Conservation (phyloP, 2,797 vertebrate genomes). For the Macropodus opercularis region DNA sequence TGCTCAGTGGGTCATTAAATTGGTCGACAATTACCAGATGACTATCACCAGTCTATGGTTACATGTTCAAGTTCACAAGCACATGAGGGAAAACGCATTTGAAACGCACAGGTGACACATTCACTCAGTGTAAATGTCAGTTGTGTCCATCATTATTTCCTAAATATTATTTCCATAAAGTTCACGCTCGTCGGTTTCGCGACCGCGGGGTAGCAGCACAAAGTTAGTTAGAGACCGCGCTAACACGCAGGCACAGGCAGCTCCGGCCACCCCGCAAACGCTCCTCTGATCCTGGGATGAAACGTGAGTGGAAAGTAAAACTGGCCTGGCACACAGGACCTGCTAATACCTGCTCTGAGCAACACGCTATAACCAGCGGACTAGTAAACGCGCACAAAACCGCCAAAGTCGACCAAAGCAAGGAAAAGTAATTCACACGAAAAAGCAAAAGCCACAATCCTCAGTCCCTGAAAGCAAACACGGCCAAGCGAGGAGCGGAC, state of each 20-base stretch:
- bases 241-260: constrained; percentile 60
- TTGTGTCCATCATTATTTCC: background rate
- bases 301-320: constrained; percentile 87
- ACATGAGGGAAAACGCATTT: background rate
- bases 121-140: background rate
- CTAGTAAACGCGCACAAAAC: constrained; percentile 5
- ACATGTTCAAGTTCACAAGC: background rate
- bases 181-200: background rate
- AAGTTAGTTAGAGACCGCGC: constrained; percentile 66
- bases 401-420: constrained; percentile 23
- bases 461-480: constrained; percentile 8
- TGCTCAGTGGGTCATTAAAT: constrained; percentile 26
- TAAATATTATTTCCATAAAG: background rate
- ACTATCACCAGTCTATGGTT: too few relatives aligned
- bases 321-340: constrained; percentile 71
- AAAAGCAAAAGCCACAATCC: background rate
- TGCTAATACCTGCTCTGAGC: constrained; percentile 54
- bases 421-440: constrained; percentile 23
- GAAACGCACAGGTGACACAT: background rate
- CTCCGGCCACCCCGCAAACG: constrained; percentile 72
- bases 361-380: constrained; percentile 45
- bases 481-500: constrained; percentile 35
- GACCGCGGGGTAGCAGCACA: constrained; percentile 26
- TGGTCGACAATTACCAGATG: background rate
- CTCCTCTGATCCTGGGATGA: constrained; percentile 79